These are phyloP conservation scores for Poeciliopsis gracilis DNA, from an alignment of 2,797 vertebrate genomes.

Conservation along the genomic window DNA sequence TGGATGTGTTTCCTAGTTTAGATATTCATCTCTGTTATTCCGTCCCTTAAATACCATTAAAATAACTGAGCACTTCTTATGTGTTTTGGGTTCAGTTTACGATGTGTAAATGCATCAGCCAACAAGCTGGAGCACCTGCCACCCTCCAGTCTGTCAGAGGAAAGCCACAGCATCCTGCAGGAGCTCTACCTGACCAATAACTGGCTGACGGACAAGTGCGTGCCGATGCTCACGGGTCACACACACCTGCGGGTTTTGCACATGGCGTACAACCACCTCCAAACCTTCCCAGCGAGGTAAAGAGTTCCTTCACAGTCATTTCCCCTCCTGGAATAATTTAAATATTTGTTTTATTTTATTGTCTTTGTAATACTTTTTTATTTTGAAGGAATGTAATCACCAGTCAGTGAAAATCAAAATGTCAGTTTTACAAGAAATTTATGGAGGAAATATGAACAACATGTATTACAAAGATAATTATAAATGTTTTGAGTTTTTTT, in stretches of 20 bases:
- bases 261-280: conserved; percentile 95
- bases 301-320: neutral
- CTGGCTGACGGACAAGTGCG: conserved; percentile 94
- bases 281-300: conserved; percentile 96
- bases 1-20: conserved; percentile 25
- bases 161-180: conserved; percentile 91
- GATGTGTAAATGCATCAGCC: conserved; percentile 93
- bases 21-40: neutral
- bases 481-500: neutral
- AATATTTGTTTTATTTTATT: neutral
- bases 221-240: conserved; percentile 92
- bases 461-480: neutral
- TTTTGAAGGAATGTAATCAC: neutral
- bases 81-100: conserved; percentile 80
- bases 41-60: neutral
- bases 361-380: neutral
- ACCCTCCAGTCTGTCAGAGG: conserved; percentile 91
- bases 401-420: neutral
- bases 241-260: conserved; percentile 91
- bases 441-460: neutral
- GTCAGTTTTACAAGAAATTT: neutral
- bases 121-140: conserved; percentile 96
- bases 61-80: neutral
- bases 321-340: neutral
- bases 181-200: conserved; percentile 97